Conservation (phyloP, 1,140 invertebrate species). For the Belonocnema kinseyi region DNA sequence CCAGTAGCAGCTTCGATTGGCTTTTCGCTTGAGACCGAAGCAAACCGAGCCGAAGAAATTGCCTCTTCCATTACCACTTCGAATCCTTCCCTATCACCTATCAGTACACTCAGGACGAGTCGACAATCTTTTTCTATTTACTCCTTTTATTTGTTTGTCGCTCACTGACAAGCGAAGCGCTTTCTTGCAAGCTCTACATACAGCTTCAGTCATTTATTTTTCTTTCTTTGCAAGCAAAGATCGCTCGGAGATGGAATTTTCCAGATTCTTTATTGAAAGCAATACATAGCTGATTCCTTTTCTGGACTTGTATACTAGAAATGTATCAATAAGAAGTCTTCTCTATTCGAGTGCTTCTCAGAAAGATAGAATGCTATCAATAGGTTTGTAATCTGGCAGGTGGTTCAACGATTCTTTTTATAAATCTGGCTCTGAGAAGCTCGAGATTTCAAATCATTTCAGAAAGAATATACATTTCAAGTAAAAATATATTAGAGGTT, state of each 20-base stretch:
- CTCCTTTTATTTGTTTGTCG: constrained; percentile 20
- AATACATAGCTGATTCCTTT: constrained; percentile 26
- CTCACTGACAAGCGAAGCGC: constrained; percentile 20
- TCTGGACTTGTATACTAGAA: constrained; percentile 26
- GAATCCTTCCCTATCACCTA: constrained; percentile 19
- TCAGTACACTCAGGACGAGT: not conserved
- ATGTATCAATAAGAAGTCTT: constrained; percentile 19
- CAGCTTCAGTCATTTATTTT: constrained; percentile 7
- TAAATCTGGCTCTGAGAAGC: not conserved
- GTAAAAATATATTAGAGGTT: too few species aligned
- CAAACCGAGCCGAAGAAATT: constrained; percentile 23
- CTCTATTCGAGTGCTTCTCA: not conserved
- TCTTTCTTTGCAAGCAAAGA: constrained; percentile 11
- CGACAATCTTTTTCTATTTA: constrained; percentile 31
- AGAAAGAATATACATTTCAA: too few species aligned
- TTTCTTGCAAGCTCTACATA: constrained; percentile 24
- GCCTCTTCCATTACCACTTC: constrained; percentile 29
- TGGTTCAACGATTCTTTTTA: constrained; percentile 11
- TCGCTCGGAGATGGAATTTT: constrained; percentile 26
- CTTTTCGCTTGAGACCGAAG: constrained; percentile 20
- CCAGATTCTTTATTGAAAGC: constrained; percentile 28
- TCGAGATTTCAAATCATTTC: too few species aligned
- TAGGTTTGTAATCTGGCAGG: constrained; percentile 16
- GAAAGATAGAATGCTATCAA: constrained; percentile 22
- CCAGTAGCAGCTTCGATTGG: constrained; percentile 23